Conservation (phyloP, 2,797 vertebrate species). For the Arnoldichthys spilopterus region DNA sequence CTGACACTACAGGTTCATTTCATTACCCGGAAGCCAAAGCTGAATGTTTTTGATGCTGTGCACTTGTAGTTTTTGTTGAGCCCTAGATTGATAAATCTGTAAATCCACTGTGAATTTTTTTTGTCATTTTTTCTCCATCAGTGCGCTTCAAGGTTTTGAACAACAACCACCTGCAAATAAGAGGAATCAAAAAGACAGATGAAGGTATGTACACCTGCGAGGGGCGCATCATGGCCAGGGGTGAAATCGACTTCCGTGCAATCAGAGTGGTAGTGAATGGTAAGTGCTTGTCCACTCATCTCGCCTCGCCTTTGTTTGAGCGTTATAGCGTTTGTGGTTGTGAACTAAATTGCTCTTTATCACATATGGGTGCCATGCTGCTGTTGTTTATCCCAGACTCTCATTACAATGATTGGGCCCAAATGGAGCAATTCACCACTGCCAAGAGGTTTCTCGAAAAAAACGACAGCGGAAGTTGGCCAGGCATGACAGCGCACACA, state of each 20-base stretch:
- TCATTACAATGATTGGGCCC: conserved; percentile 29
- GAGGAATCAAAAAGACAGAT: conserved; percentile 94
- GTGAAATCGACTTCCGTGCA: conserved; percentile 94
- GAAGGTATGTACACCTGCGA: conserved; percentile 95
- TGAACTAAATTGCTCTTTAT: conserved; percentile 29
- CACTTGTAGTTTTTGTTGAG: neutral
- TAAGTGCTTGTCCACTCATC: conserved; percentile 69
- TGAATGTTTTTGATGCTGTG: neutral
- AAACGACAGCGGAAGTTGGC: neutral
- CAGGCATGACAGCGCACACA: neutral
- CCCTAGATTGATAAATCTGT: neutral
- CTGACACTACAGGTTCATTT: neutral
- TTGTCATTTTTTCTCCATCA: conserved; percentile 68
- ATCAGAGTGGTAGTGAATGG: conserved; percentile 95
- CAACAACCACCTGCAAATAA: conserved; percentile 98
- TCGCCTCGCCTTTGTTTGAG: conserved; percentile 5
- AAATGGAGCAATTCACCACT: conserved; percentile 23
- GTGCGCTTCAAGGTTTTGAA: conserved; percentile 90
- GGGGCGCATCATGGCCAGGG: conserved; percentile 92
- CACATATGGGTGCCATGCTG: conserved; percentile 3
- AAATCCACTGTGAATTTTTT: neutral
- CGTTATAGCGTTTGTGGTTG: conserved; percentile 49
- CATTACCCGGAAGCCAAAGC: neutral
- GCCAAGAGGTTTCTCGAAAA: neutral
- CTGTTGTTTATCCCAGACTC: conserved; percentile 16